Conservation (phyloP, 2,113 vertebrate species). For the Garra rufa region DNA sequence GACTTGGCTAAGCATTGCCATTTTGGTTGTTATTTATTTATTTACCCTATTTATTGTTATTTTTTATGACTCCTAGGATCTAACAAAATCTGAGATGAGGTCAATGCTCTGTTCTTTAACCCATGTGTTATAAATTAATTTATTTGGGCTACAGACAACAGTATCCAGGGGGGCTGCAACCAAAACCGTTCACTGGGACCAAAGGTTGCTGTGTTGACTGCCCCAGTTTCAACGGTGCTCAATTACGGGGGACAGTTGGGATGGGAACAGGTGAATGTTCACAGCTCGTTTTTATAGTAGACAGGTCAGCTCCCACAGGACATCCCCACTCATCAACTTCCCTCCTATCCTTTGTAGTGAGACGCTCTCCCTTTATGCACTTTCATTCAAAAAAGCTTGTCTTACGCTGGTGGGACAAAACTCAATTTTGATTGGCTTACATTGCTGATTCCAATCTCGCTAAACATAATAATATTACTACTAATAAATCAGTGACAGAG, state of each 20-base stretch:
- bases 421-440: neutral
- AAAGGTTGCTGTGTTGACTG: conserved; percentile 30
- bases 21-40: conserved; percentile 25
- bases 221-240: conserved; percentile 42
- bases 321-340: conserved; percentile 37
- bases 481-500: conserved; percentile 12
- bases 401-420: neutral
- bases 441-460: neutral
- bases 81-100: conserved; percentile 18
- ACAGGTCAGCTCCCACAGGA: conserved; percentile 44
- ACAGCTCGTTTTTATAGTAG: conserved; percentile 36
- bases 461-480: conserved; percentile 19
- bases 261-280: conserved; percentile 41
- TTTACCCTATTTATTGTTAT: conserved; percentile 13
- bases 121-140: neutral
- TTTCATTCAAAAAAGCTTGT: conserved; percentile 17
- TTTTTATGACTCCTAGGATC: conserved; percentile 34
- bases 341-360: conserved; percentile 43
- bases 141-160: conserved; percentile 17
- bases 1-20: conserved; percentile 21
- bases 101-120: conserved; percentile 11
- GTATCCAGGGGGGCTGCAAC: conserved; percentile 7
- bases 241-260: conserved; percentile 41
- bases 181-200: conserved; percentile 3
- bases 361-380: conserved; percentile 45